Conservation (phyloP, 2,113 vertebrate species). For the Charina bottae region DNA sequence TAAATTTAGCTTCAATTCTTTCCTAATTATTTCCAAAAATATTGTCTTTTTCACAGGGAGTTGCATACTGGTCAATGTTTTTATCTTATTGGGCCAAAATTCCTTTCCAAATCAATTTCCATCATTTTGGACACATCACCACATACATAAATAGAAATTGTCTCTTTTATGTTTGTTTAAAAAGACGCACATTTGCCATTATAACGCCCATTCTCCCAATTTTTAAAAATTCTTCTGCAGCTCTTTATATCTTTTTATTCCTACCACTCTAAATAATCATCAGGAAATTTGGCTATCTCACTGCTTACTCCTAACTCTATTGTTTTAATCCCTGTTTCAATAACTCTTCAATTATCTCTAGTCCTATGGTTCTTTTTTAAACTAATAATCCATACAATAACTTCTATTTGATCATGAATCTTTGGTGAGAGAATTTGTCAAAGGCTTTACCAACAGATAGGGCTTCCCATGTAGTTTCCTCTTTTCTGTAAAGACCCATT, state of each 20-base stretch:
- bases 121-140: background rate
- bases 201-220: background rate
- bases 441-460: background rate
- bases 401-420: background rate
- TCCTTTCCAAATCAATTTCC: background rate
- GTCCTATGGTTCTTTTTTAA: background rate
- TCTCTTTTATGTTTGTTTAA: background rate
- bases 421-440: background rate
- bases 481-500: background rate
- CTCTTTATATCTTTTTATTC: background rate
- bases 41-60: background rate
- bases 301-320: background rate
- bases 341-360: background rate
- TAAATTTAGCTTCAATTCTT: background rate
- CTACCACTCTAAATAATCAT: background rate
- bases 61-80: background rate
- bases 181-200: background rate
- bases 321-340: background rate
- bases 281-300: background rate
- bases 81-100: background rate
- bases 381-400: background rate
- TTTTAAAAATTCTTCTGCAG: background rate
- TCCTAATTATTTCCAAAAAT: background rate
- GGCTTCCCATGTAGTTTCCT: background rate
- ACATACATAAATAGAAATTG: background rate